Evolutionary conservation across 2,797 vertebrate species (phyloP).

Genomic region (Pantherophis alleghaniensis): DNA sequence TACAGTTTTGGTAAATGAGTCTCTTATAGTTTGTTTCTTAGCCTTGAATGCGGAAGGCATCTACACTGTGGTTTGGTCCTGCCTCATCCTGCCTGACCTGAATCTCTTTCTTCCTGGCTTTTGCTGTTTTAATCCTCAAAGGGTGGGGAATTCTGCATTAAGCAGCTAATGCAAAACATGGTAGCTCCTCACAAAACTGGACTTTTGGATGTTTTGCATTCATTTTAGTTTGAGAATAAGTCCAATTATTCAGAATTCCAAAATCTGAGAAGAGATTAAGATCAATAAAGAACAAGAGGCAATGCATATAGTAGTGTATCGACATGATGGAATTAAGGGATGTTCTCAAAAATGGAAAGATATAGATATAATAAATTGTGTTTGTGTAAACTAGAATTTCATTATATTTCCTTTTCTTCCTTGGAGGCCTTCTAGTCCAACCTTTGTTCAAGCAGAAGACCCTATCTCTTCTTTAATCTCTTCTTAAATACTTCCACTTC

Average conservation of each 20-base stretch:
- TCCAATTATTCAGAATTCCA: neutral
- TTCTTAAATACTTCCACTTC: too few relatives aligned
- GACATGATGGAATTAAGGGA: too few relatives aligned
- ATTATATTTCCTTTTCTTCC: neutral
- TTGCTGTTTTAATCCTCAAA: neutral
- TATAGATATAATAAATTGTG: neutral
- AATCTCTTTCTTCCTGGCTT: neutral
- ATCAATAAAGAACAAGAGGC: neutral
- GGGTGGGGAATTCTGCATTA: neutral
- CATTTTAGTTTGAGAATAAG: neutral
- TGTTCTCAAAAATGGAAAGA: too few relatives aligned
- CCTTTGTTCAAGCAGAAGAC: too few relatives aligned
- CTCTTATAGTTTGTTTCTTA: neutral
- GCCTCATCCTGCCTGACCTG: neutral
- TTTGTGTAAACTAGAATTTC: neutral
- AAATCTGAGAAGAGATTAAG: neutral
- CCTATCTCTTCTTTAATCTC: too few relatives aligned
- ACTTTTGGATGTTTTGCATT: neutral
- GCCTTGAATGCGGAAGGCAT: neutral
- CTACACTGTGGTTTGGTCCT: neutral
- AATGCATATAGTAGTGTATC: too few relatives aligned
- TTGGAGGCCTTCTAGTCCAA: too few relatives aligned
- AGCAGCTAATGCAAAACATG: neutral
- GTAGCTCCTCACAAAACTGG: neutral
- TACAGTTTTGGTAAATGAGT: neutral